These are phyloP conservation scores for Sorex fumeus DNA, from an alignment of 2,113 vertebrate genomes.

Conservation along the genomic window DNA sequence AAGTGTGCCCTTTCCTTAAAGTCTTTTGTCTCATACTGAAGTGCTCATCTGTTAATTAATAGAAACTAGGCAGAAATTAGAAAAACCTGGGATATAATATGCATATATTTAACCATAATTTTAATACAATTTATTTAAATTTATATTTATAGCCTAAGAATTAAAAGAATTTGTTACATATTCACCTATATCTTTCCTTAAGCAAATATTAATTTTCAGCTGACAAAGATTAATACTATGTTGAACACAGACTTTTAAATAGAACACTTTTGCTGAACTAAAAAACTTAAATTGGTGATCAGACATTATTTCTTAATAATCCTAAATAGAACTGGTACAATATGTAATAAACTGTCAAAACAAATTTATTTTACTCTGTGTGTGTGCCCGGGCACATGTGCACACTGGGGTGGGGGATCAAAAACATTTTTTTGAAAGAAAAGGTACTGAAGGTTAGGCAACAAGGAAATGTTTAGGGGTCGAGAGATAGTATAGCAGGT, in stretches of 20 bases:
- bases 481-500: too few relatives aligned
- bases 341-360: background rate
- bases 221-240: background rate
- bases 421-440: too few relatives aligned
- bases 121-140: background rate
- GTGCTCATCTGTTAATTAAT: background rate
- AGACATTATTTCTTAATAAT: constrained; percentile 2
- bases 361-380: too few relatives aligned
- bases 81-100: background rate
- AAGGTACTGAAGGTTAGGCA: background rate
- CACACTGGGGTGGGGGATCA: too few relatives aligned
- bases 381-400: too few relatives aligned
- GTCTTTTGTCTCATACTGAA: background rate
- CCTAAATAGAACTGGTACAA: background rate
- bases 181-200: background rate
- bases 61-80: constrained; percentile 11
- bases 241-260: background rate
- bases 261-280: constrained; percentile 9
- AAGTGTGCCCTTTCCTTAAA: background rate
- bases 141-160: background rate
- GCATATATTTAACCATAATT: background rate
- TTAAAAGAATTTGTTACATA: background rate
- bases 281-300: background rate
- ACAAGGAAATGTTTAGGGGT: background rate
- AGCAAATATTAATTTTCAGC: background rate